Evolutionary conservation across 2,888 invertebrate genomes (phyloP).

Genomic region (Rhamnusium bicolor): DNA sequence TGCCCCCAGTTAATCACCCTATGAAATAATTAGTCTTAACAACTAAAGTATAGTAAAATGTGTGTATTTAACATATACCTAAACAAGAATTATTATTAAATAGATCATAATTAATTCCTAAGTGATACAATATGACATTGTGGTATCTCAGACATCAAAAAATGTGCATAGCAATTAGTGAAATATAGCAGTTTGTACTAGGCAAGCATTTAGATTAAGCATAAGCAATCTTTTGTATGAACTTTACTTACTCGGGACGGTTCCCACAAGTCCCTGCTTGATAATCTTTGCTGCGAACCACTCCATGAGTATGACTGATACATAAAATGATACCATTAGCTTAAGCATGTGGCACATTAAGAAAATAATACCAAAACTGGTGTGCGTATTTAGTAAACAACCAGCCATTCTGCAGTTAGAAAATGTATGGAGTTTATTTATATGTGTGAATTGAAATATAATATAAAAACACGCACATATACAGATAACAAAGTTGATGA

Average conservation of each 20-base stretch:
- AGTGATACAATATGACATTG: not conserved
- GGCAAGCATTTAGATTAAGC: conserved; percentile 7
- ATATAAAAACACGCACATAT: too few relatives aligned
- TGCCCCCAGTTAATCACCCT: too few relatives aligned
- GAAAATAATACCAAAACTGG: conserved; percentile 4
- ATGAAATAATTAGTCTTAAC: too few relatives aligned
- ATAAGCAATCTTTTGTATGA: conserved; percentile 17
- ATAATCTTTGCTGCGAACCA: conserved; percentile 84
- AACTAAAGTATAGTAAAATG: too few relatives aligned
- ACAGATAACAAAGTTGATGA: too few relatives aligned
- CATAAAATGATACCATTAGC: conserved; percentile 56
- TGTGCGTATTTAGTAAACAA: conserved; percentile 5
- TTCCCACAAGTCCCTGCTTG: conserved; percentile 78
- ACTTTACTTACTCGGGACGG: conserved; percentile 70
- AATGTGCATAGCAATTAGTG: not conserved
- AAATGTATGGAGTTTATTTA: not conserved
- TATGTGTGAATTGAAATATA: too few relatives aligned
- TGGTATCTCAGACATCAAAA: not conserved
- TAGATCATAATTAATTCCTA: not conserved
- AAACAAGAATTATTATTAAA: too few relatives aligned
- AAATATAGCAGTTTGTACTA: not conserved
- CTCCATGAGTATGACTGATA: conserved; percentile 87
- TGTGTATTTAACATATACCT: too few relatives aligned
- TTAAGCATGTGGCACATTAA: conserved; percentile 30
- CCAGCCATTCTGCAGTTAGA: not conserved